A percentile compares a stretch with the other conserved stretches of the same genome.
Evolutionary conservation across 2,113 vertebrate genomes (phyloP).

Genomic region (Poeciliopsis turrubarensis): DNA sequence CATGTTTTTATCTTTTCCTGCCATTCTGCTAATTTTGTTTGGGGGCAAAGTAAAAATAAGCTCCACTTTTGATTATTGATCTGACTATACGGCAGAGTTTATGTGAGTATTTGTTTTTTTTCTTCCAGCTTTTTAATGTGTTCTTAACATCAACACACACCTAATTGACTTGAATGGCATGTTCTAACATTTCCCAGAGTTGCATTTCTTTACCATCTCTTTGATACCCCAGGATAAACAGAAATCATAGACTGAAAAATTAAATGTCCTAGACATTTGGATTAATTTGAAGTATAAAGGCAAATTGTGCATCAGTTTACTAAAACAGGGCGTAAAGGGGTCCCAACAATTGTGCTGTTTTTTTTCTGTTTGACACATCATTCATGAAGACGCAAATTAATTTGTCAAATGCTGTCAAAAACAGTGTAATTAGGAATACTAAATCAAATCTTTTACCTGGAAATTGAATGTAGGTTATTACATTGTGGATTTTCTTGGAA

Average conservation of each 20-base stretch:
- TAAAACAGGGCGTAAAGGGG: no score
- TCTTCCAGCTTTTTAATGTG: background rate
- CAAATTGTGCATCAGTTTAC: no score
- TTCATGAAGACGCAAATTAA: background rate
- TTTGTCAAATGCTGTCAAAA: background rate
- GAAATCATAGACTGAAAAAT: background rate
- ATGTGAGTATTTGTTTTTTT: background rate
- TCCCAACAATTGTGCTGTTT: no score
- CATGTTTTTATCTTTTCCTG: no score
- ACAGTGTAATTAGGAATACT: background rate
- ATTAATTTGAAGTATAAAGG: background rate
- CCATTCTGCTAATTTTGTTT: background rate
- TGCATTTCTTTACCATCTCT: background rate
- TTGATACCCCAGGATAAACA: background rate
- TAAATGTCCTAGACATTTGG: background rate
- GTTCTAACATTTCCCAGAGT: background rate
- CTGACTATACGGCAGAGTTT: background rate
- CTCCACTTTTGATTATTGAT: background rate
- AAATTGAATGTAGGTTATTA: no score
- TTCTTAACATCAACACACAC: background rate
- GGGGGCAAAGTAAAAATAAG: background rate
- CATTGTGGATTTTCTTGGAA: no score
- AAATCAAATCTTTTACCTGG: no score
- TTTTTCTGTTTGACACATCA: background rate
- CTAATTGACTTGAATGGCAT: background rate